Base-by-base conservation (phyloP, 2,113 vertebrate genomes). In the Xiphophorus hellerii region DNA sequence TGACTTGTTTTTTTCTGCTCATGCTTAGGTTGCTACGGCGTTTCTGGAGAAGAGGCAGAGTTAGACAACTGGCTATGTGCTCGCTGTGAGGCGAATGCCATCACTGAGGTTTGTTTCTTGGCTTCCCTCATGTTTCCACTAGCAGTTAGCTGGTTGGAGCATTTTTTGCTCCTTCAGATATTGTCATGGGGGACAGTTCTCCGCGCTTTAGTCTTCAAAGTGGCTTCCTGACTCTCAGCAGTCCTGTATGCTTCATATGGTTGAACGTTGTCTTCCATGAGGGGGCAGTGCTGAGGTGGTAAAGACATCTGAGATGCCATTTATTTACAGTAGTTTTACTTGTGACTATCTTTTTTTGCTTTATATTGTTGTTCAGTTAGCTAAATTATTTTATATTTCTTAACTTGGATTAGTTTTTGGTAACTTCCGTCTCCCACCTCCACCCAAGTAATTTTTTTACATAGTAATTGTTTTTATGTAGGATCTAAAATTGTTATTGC, bases 61-160 rank as follows among this genome's bases (percentile, higher is more conserved):
- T 93, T 95, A 2, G 95, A 95, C 27, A 93, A 95, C 65, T 99
- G 98, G 98, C 93, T 95, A 85, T 99, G 97, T 74, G 95, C 96
- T 64, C 95, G 97, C 65, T 99, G 98, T 89, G 93, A 96, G 69
- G 97, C 96, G 58, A 94, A 96, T 62, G 98, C 97, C 20, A 86
- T 96, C 78, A 96, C 95, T 44, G 96, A 99, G 96, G 98, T 98
- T 80, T 95, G 93, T 81, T 42, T 42, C 4, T 42, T 42, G 39
- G 39, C 39, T 42, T 42, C 39, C 13, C 39, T 15, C 39, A 42
- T 42, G 12, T 42, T 42, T 42, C 39, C 13, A 14, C 15, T 15
- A 14, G 14, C 39, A 42, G 39, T 42, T 15, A 42, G 13, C 12
- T 42, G 39, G 39, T 42, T 12, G 39, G 39, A 42, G 39, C 13